Conservation (phyloP, 2,113 vertebrate species). For the Hippocampus abdominalis region DNA sequence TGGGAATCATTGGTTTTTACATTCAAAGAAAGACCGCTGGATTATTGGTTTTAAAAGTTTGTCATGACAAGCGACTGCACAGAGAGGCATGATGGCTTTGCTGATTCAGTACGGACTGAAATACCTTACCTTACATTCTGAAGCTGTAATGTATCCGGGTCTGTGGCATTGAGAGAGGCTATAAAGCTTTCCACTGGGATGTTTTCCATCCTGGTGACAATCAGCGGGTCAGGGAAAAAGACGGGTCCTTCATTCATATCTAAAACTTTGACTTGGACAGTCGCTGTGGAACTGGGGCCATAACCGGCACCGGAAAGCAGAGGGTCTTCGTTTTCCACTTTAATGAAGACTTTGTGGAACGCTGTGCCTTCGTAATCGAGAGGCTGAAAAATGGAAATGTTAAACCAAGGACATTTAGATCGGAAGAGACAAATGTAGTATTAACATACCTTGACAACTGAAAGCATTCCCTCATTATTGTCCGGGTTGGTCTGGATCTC, state of each 20-base stretch:
- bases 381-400: constrained; percentile 62
- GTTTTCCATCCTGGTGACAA: constrained; percentile 83
- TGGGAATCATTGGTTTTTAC: not conserved
- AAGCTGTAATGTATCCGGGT: constrained; percentile 85
- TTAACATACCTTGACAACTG: constrained; percentile 84
- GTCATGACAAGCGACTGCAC: not conserved
- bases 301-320: constrained; percentile 85
- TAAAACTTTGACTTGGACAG: constrained; percentile 83
- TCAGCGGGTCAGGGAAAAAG: constrained; percentile 90
- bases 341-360: constrained; percentile 88
- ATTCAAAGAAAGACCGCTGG: not conserved
- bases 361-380: constrained; percentile 86
- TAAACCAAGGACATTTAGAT: not conserved
- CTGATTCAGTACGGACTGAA: not conserved
- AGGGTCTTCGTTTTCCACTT: constrained; percentile 91
- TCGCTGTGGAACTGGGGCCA: constrained; percentile 89
- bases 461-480: constrained; percentile 95
- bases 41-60: not conserved
- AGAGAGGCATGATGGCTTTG: not conserved
- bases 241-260: constrained; percentile 92
- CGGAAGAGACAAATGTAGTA: too few relatives aligned
- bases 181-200: constrained; percentile 84
- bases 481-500: constrained; percentile 91
- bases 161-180: constrained; percentile 86
- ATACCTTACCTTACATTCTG: constrained; percentile 87